A percentile compares a stretch with the other conserved stretches of the same genome.
phyloP scores from a whole-genome alignment of 2,888 invertebrate genomes.

The Xestia sexstrigata region DNA sequence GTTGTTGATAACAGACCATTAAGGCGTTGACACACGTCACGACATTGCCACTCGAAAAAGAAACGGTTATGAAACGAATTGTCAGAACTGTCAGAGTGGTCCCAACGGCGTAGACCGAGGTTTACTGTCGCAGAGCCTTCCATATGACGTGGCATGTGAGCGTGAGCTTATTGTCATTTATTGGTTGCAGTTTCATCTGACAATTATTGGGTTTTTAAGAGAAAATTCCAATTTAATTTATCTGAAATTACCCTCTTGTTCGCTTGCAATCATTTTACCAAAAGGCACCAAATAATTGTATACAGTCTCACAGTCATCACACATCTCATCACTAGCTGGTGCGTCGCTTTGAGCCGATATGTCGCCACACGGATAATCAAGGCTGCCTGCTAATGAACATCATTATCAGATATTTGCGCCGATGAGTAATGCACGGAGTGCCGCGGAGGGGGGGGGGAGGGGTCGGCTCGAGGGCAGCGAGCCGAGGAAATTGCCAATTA shows the following conservation, averaged over 20 bases:
- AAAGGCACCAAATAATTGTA: background rate
- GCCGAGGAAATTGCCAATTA: slow-evolving; percentile 85
- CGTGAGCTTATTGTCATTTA: slow-evolving; percentile 26
- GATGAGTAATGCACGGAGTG: slow-evolving; percentile 76
- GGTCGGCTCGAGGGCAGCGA: slow-evolving; percentile 65
- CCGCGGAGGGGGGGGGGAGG: background rate
- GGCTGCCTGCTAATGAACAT: slow-evolving; percentile 74
- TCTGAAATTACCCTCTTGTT: background rate
- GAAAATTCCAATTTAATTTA: background rate
- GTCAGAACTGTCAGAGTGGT: slow-evolving; percentile 32
- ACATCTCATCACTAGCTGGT: background rate
- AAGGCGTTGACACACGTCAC: slow-evolving; percentile 46
- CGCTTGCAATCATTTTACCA: background rate
- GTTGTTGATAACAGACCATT: slow-evolving; percentile 64
- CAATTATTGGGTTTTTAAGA: slow-evolving; percentile 18
- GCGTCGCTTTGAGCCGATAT: slow-evolving; percentile 6
- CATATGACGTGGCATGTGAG: slow-evolving; percentile 19
- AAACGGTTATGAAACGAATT: slow-evolving; percentile 31
- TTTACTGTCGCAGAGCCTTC: slow-evolving; percentile 7
- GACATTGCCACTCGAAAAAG: slow-evolving; percentile 11
- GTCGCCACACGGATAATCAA: slow-evolving; percentile 62
- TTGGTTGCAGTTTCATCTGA: slow-evolving; percentile 6
- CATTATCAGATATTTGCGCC: slow-evolving; percentile 79
- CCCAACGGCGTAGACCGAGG: slow-evolving; percentile 1
- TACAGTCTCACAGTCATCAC: too few species aligned